phyloP scores from a whole-genome alignment of 2,888 invertebrate genomes.

The Clostera curtula region DNA sequence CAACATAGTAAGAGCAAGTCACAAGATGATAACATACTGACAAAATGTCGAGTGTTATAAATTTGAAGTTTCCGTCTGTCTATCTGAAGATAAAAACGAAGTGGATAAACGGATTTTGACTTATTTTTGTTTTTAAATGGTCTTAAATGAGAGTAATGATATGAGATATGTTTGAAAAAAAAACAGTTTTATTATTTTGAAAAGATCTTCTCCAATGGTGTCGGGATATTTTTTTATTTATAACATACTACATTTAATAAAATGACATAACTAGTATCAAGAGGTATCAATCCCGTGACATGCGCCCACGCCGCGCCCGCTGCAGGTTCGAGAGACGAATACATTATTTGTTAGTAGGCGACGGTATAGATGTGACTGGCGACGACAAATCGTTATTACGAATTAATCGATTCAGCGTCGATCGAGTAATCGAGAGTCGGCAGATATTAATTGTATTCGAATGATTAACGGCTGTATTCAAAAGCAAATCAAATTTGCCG shows the following conservation, averaged over 20 bases:
- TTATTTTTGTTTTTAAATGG: no score
- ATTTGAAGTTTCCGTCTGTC: no score
- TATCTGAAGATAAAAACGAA: no score
- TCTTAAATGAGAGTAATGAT: no score
- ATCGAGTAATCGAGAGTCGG: conserved; percentile 24
- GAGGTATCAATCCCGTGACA: conserved; percentile 26
- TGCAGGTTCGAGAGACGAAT: conserved; percentile 57
- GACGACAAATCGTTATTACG: conserved; percentile 70
- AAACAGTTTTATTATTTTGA: no score
- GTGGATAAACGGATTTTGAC: no score
- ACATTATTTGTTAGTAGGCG: conserved; percentile 68
- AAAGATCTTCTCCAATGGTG: no score
- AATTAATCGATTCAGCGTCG: conserved; percentile 54
- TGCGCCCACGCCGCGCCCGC: conserved; percentile 49
- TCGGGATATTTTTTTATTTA: conserved; percentile 18
- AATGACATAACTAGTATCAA: conserved; percentile 48
- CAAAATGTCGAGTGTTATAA: no score
- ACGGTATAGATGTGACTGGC: conserved; percentile 51
- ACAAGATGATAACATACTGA: no score
- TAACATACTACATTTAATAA: conserved; percentile 23
- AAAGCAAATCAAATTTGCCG: no score
- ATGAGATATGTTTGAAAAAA: no score
- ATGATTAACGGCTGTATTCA: conserved; percentile 5
- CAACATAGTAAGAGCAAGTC: no score
- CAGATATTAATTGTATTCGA: conserved; percentile 18